Evolutionary conservation across 2,797 vertebrate species (phyloP).

Genomic region (Prunella strophiata): DNA sequence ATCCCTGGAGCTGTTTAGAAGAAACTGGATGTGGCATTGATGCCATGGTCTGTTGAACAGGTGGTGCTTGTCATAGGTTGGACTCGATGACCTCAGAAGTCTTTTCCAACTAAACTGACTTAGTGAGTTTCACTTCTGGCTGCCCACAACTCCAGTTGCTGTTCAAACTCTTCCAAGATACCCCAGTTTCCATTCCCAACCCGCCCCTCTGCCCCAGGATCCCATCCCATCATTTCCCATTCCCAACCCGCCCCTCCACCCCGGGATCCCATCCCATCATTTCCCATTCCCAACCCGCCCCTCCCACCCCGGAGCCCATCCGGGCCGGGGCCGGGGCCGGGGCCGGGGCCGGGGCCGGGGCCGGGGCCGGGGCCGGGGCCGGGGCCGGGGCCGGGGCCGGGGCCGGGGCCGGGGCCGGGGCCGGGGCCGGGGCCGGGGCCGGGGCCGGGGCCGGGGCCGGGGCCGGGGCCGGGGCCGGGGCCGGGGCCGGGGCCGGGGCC

Average conservation of each 20-base stretch:
- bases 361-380: not conserved
- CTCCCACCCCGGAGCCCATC: not conserved
- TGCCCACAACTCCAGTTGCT: fast-evolving
- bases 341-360: too few relatives aligned
- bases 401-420: too few relatives aligned
- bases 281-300: fast-evolving
- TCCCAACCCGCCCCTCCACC: fast-evolving
- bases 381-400: too few relatives aligned
- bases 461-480: too few relatives aligned
- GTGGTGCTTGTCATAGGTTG: fast-evolving
- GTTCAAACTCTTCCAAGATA: not conserved
- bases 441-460: too few relatives aligned
- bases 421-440: not conserved
- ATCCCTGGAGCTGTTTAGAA: not conserved
- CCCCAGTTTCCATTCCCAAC: fast-evolving
- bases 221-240: not conserved
- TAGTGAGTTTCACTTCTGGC: not conserved
- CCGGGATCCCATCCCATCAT: too few relatives aligned
- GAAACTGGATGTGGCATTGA: not conserved
- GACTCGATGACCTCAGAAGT: not conserved
- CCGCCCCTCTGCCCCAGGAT: fast-evolving
- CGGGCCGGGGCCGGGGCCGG: not conserved
- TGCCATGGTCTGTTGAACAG: not conserved
- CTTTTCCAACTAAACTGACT: too few relatives aligned
- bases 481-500: too few relatives aligned